Percentiles rank a stretch among this genome's conserved stretches.
Evolutionary conservation across 2,888 invertebrate genomes (phyloP).

Genomic region (Caenorhabditis drosophilae): DNA sequence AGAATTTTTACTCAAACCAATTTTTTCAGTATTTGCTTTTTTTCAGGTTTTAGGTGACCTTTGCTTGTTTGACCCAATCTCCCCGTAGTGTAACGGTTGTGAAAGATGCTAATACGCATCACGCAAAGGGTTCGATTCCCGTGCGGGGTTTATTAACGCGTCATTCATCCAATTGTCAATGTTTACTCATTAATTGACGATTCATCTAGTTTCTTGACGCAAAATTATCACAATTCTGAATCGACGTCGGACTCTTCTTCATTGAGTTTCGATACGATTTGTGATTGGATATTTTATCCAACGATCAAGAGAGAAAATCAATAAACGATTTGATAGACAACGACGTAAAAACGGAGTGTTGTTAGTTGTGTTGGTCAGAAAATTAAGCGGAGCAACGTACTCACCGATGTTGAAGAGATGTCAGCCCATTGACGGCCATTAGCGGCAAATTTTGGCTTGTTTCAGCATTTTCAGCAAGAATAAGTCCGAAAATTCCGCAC

Average conservation of each 20-base stretch:
- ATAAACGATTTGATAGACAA: too few species aligned
- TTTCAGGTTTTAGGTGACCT: too few species aligned
- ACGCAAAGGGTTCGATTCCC: slow-evolving; percentile 4
- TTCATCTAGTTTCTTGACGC: slow-evolving; percentile 27
- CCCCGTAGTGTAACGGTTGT: too few species aligned
- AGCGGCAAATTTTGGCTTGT: slow-evolving; percentile 42
- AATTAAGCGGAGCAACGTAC: neutral
- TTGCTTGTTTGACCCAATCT: too few species aligned
- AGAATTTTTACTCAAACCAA: too few species aligned
- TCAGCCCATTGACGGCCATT: slow-evolving; percentile 58
- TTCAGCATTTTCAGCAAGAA: slow-evolving; percentile 43
- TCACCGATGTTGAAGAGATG: slow-evolving; percentile 61
- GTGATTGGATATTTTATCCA: neutral
- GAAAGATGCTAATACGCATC: too few species aligned
- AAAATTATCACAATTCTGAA: neutral
- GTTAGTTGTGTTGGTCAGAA: neutral
- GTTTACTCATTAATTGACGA: slow-evolving; percentile 12
- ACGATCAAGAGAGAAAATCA: too few species aligned
- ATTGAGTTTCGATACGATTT: too few species aligned
- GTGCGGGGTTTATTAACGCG: too few species aligned
- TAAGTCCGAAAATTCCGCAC: slow-evolving; percentile 65
- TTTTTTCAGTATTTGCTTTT: too few species aligned
- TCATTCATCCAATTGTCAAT: slow-evolving; percentile 31
- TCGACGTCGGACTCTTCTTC: neutral
- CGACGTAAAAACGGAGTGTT: too few species aligned